Base-by-base conservation (phyloP, 92 coral and sea anemone species). In the Porites divaricata region DNA sequence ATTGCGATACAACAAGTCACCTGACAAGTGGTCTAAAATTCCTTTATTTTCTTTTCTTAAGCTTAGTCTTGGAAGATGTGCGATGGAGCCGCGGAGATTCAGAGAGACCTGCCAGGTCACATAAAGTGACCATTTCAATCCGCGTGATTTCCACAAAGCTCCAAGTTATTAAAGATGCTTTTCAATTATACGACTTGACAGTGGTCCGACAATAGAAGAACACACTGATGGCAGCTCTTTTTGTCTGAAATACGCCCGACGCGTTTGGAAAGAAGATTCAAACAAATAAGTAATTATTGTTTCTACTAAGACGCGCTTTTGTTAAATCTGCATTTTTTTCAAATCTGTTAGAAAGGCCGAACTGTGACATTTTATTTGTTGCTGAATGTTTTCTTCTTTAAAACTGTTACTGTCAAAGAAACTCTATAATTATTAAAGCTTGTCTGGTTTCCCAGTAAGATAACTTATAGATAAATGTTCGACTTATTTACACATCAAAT, bases 321-420 rank as follows among this genome's bases (percentile, higher is more conserved):
- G 67, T 63, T 63, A 63, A 41, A 45, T 26, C 75, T 15, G 54
- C 28, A 70, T 26, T 35, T 70, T 45, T 23, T 70, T 41, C 35
- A 74, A 74, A 74, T 51, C 16, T 23, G 50, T 5, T 41, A 69
- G 53, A 69, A 69, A 69, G 74, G 74, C 67, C 25, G 53, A 25
- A 69, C 74, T 69, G 74, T 69, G 74, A 26, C 53, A 69, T 69
- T 69, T 69, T 24, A 69, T 69, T 69, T 69, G 74, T 41, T 69
- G 15, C 74, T 69, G 74, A 69, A 28, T 69, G 74, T 69, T 69
- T 69, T 28, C 74, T 24, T 41, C 53, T 50, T 69, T 26, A 69
- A 69, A 69, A 69, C 45, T 69, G 74, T 69, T 69, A 69, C 74
- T 69, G 74, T 69, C 74, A 69, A 28, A 28, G 35, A 28, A 28